Base-by-base conservation (phyloP, 2,113 vertebrate genomes). In the Mionectes macconnelli region DNA sequence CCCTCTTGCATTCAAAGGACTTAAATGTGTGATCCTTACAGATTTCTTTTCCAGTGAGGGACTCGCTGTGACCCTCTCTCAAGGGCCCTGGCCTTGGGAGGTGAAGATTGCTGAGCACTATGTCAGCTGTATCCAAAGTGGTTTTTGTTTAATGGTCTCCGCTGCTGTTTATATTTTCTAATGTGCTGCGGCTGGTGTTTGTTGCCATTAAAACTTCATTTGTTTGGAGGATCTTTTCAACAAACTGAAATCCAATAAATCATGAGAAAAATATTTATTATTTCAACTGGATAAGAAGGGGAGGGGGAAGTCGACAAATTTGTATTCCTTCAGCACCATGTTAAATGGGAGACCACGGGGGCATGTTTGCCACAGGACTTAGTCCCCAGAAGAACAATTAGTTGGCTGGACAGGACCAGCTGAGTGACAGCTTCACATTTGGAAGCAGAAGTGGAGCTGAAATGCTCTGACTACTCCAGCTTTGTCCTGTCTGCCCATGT, bases 221-320 rank as follows among this genome's bases (percentile, higher is more conserved):
- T 97, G 97, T 97, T 97, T 97, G 95, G 94, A 87, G 75, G 87
- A 96, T 94, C 96, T 90, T 96, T 96, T 96, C 94, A 96, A 93
- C 95, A 96, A 92, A 94, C 86, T 95, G 91, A 95, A 95, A 92
- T 94, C 93, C 86, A 94, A 96, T 97, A 97, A 97, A 96, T 96
- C 95, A 94, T 17, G 60, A 81, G 80, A 84, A 90, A 95, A 94
- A 94, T 97, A 96, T 97, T 97, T 97, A 97, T 97, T 97, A 95
- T 97, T 97, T 95, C 93, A 97, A 97, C 82, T 89, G 89, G 69
- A 85, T 77, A 77, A 83, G 83, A 67, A 89, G 33, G n/a, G 52
- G 68, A 75, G 62, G 53, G 47, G 50, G 39, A 5, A 94, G 20
- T 12, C 40, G 53, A 82, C 45, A 55, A 81, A 96, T 78, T 35